These are phyloP conservation scores for Trachymyrmex septentrionalis DNA, from an alignment of 1,140 invertebrate genomes.

Conservation along the genomic window DNA sequence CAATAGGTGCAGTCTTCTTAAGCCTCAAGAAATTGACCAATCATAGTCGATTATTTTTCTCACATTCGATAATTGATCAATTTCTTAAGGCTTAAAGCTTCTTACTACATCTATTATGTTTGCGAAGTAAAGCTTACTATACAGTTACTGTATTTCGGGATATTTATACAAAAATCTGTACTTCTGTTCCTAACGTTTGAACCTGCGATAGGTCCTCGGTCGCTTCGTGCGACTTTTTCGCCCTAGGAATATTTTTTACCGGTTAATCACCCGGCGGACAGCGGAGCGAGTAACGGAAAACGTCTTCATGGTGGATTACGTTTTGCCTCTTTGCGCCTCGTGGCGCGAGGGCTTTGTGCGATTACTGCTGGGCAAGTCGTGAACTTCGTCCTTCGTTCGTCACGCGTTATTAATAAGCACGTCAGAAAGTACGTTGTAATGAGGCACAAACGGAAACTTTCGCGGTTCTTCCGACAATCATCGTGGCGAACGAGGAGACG, in stretches of 20 bases:
- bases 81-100: too few relatives aligned
- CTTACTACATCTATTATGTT: too few relatives aligned
- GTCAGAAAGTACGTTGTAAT: background rate
- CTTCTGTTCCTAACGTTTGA: background rate
- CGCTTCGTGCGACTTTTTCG: conserved; percentile 18
- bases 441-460: conserved; percentile 28
- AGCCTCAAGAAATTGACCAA: too few relatives aligned
- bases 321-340: conserved; percentile 37
- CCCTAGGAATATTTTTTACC: conserved; percentile 31
- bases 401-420: conserved; percentile 54
- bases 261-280: conserved; percentile 34
- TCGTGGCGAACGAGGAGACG: background rate
- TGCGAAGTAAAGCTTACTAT: too few relatives aligned
- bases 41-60: too few relatives aligned
- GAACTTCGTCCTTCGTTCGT: conserved; percentile 37
- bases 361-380: conserved; percentile 29
- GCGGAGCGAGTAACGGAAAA: conserved; percentile 49
- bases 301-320: conserved; percentile 56
- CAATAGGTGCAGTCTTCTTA: too few relatives aligned
- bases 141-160: too few relatives aligned
- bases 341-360: conserved; percentile 42
- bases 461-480: conserved; percentile 8
- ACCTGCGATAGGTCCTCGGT: background rate
- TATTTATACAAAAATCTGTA: too few relatives aligned
- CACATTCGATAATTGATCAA: too few relatives aligned